phyloP scores from a whole-genome alignment of 2,113 vertebrate species.

The Chionomys nivalis region DNA sequence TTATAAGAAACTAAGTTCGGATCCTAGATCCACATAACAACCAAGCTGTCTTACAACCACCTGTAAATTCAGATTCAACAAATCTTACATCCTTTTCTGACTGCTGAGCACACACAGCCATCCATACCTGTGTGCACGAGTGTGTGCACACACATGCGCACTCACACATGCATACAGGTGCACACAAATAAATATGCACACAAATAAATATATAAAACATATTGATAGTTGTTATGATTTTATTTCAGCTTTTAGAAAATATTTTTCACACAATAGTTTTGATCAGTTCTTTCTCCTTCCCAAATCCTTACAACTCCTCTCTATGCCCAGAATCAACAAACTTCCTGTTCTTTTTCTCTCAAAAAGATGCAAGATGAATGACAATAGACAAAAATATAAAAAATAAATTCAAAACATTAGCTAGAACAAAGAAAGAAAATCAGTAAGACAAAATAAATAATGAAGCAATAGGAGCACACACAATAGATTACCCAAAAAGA shows the following conservation, averaged over 20 bases:
- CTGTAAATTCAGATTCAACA: neutral
- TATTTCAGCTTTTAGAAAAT: neutral
- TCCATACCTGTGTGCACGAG: too few species aligned
- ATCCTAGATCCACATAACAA: neutral
- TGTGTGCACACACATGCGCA: neutral
- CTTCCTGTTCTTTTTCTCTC: neutral
- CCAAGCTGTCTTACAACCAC: neutral
- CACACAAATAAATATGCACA: neutral
- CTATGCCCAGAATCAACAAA: neutral
- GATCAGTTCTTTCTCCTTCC: neutral
- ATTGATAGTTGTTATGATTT: neutral
- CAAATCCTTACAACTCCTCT: neutral
- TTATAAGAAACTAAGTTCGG: neutral
- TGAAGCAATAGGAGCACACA: neutral
- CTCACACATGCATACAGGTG: neutral
- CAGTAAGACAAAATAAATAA: neutral
- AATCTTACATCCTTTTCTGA: neutral
- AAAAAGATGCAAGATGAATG: neutral
- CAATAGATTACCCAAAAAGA: neutral
- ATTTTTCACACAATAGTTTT: neutral
- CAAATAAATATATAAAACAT: neutral
- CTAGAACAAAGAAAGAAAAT: neutral
- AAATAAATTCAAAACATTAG: neutral
- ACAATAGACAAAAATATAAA: neutral
- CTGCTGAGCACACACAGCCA: neutral